Base-by-base conservation (phyloP, 1,140 invertebrate genomes). In the Leptonema lineaticorne region DNA sequence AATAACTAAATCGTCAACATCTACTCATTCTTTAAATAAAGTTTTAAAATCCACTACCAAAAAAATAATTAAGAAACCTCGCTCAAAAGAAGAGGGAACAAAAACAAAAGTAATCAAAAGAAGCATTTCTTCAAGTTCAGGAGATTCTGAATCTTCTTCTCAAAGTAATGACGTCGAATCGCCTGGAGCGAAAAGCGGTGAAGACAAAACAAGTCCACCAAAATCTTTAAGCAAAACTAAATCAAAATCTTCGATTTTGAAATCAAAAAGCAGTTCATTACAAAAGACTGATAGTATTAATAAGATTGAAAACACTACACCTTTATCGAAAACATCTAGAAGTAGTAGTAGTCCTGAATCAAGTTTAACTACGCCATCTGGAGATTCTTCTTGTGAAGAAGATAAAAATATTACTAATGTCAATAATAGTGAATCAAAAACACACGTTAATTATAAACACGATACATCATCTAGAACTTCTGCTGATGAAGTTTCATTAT, bases 401-500 rank as follows among this genome's bases (percentile, higher is more conserved):
- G 84, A 85, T 71, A 82, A 83, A 74, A 75, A 74, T 50, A 56
- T 73, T 18, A 16, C 71, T 72, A 2, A 78, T 78, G 67, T 77
- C 74, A 20, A 81, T 81, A 78, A 22, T 18, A 56, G 22, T 50
- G 69, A 63, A 68, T 68, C 7, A 76, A 79, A 72, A 41, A 53
- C 14, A 1, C 3, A 75, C 2, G 16, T 69, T 60, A 67, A 68
- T 64, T 28, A 63, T 67, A 68, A 70, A 63, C 68, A 65, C 59
- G 71, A 74, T 37, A 41, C 16, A 1, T 83, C 83, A 0, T 82
- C 83, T 0, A 78, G 78, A 68, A 84, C 81, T 0, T 83, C 83
- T 29, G 81, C 83, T 6, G 85, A 88, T 73, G 86, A 88, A 71
- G 75, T 80, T 18, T 85, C 85, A 4, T 67, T 83, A 53, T 79